These are phyloP conservation scores for Argynnis bischoffii DNA, from an alignment of 2,888 invertebrate species.

Conservation along the genomic window DNA sequence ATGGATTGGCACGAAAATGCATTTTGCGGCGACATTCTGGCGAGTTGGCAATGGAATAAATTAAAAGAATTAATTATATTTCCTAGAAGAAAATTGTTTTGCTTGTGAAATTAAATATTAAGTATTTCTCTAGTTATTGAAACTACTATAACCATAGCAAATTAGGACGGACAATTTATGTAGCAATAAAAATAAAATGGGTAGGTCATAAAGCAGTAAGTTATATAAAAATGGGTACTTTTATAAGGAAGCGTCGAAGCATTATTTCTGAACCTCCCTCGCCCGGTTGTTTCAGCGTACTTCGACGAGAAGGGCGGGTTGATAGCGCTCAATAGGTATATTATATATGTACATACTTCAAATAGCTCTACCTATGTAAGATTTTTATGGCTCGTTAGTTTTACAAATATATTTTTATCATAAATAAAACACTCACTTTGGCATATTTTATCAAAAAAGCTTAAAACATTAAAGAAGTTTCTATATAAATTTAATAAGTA, in stretches of 20 bases:
- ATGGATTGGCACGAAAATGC: neutral
- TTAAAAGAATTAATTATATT: neutral
- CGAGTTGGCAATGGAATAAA: neutral
- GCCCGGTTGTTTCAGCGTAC: conserved; percentile 19
- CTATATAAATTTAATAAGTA: neutral
- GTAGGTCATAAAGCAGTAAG: neutral
- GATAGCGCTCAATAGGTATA: conserved; percentile 23
- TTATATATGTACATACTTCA: neutral
- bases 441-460: no score
- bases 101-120: no score
- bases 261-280: conserved; percentile 18
- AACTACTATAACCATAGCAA: neutral
- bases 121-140: neutral
- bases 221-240: conserved; percentile 22
- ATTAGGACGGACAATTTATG: conserved; percentile 3
- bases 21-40: neutral
- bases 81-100: no score
- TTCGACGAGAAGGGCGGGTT: conserved; percentile 22
- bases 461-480: no score
- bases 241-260: conserved; percentile 13
- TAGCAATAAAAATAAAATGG: conserved; percentile 9
- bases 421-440: no score
- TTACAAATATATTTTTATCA: no score
- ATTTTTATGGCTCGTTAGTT: no score
- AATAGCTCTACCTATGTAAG: no score